Evolutionary conservation across 2,888 invertebrate genomes (phyloP).

Genomic region (Saturnia pavonia): DNA sequence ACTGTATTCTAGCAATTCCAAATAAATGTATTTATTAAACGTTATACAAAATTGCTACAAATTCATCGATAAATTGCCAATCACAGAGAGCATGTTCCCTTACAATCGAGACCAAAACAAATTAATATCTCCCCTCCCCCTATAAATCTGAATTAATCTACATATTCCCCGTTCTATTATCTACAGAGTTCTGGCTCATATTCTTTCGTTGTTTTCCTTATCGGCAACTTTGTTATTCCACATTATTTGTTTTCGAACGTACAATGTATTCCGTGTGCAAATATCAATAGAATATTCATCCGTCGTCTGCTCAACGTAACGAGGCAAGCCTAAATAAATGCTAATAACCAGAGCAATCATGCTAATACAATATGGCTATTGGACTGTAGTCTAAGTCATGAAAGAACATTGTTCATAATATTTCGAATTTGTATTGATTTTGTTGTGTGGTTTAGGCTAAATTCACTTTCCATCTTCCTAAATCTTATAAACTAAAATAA

Average conservation of each 20-base stretch:
- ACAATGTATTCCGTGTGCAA: conserved; percentile 43
- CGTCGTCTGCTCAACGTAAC: conserved; percentile 50
- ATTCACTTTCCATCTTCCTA: too few relatives aligned
- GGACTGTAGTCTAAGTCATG: conserved; percentile 40
- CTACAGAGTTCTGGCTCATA: conserved; percentile 16
- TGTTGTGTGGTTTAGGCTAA: conserved; percentile 23
- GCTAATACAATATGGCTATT: conserved; percentile 65
- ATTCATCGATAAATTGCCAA: conserved; percentile 2
- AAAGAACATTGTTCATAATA: conserved; percentile 24
- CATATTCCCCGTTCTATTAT: conserved; percentile 20
- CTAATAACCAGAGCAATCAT: conserved; percentile 71
- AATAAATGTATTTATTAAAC: background rate
- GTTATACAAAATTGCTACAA: background rate
- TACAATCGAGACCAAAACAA: conserved; percentile 2
- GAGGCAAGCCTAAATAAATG: conserved; percentile 70
- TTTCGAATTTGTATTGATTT: conserved; percentile 18
- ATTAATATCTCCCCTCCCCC: conserved; percentile 12
- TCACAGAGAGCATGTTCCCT: background rate
- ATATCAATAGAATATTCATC: conserved; percentile 65
- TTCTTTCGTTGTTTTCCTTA: conserved; percentile 21
- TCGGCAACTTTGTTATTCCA: conserved; percentile 27
- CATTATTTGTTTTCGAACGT: conserved; percentile 34
- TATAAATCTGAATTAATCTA: conserved; percentile 23
- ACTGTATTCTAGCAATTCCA: background rate
- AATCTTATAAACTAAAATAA: too few relatives aligned